Conservation (phyloP, 2,888 invertebrate genomes). For the Sarcophaga rosellei region DNA sequence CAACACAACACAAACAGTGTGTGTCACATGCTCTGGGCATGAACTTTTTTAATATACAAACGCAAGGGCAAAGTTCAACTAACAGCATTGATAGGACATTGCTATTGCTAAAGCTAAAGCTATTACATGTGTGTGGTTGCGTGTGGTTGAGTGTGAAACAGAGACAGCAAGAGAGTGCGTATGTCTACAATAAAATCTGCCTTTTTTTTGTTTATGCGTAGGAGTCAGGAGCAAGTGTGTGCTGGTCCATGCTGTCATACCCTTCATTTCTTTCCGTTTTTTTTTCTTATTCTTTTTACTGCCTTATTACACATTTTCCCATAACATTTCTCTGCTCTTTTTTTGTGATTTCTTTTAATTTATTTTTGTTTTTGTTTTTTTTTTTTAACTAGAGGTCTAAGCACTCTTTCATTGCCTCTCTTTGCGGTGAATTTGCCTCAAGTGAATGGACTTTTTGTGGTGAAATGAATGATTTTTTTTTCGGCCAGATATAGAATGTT, state of each 20-base stretch:
- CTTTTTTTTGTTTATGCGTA: neutral
- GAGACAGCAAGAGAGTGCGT: slow-evolving; percentile 1
- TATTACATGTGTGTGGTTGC: no score
- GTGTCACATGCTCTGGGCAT: slow-evolving; percentile 13
- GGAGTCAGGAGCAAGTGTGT: slow-evolving; percentile 1
- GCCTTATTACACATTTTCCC: slow-evolving; percentile 39
- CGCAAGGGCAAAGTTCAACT: slow-evolving; percentile 63
- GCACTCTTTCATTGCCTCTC: slow-evolving; percentile 33
- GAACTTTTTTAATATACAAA: slow-evolving; percentile 49
- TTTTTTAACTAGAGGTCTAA: slow-evolving; percentile 39
- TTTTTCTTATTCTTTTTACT: slow-evolving; percentile 12
- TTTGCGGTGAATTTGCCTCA: slow-evolving; percentile 10
- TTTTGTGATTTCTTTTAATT: neutral
- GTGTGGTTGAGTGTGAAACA: no score
- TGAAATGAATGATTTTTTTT: neutral
- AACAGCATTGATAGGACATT: slow-evolving; percentile 61
- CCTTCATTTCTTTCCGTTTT: neutral
- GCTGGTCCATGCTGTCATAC: no score
- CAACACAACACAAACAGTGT: slow-evolving; percentile 3
- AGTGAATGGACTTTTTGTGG: slow-evolving; percentile 38
- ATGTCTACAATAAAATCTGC: neutral
- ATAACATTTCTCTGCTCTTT: neutral
- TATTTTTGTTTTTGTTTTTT: slow-evolving; percentile 8
- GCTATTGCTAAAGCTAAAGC: slow-evolving; percentile 10
- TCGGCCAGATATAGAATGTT: neutral